phyloP scores from a whole-genome alignment of 2,113 vertebrate genomes.

The Nannobrachium achirus region DNA sequence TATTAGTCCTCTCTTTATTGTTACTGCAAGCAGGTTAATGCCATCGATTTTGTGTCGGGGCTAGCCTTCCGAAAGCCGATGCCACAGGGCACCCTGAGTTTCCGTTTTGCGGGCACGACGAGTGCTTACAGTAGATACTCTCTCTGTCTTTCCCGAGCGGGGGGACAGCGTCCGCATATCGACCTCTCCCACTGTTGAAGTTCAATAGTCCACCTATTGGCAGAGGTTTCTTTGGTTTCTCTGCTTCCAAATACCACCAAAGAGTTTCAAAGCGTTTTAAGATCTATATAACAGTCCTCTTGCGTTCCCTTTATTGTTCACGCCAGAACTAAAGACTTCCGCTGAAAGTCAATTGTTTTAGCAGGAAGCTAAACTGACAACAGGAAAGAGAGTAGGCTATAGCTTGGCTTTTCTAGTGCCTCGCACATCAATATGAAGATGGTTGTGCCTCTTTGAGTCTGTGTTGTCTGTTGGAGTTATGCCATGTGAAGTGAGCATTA shows the following conservation, averaged over 20 bases:
- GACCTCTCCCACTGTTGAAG: not conserved
- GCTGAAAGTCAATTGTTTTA: not conserved
- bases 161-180: not conserved
- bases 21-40: slow-evolving; percentile 65
- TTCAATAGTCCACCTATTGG: not conserved
- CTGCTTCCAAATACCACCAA: not conserved
- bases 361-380: not conserved
- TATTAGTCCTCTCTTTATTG: slow-evolving; percentile 56
- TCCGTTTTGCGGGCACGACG: slow-evolving; percentile 19
- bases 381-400: not conserved
- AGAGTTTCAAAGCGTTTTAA: not conserved
- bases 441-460: not conserved
- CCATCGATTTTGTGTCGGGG: slow-evolving; percentile 69
- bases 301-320: not conserved
- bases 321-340: not conserved
- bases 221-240: not conserved
- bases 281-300: not conserved
- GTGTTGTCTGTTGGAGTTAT: not conserved
- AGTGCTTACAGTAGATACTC: not conserved
- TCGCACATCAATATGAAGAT: too few relatives aligned
- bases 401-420: too few relatives aligned
- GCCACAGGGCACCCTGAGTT: slow-evolving; percentile 1
- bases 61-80: slow-evolving; percentile 51
- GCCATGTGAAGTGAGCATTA: slow-evolving; percentile 1
- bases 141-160: slow-evolving; percentile 2